Percentiles rank a stretch among this genome's conserved stretches.
phyloP scores from a whole-genome alignment of 92 coral and sea anemone species.

The Zoanthus sansibaricus region DNA sequence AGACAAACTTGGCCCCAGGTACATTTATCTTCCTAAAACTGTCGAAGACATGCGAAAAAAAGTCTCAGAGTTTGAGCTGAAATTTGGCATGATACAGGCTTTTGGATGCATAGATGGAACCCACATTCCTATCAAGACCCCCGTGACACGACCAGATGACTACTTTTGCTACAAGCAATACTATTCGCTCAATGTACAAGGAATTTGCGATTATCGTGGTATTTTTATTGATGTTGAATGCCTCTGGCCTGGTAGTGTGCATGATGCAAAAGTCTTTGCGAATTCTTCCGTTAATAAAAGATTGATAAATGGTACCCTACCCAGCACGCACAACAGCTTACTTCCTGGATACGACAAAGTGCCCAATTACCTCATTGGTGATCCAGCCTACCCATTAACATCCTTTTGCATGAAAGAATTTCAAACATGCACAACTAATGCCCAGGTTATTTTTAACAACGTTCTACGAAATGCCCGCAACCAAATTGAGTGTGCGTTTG shows the following conservation, averaged over 20 bases:
- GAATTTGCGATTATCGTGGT: slow-evolving; percentile 46
- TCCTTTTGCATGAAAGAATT: slow-evolving; percentile 44
- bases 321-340: background rate
- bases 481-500: slow-evolving; percentile 29
- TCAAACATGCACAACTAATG: slow-evolving; percentile 46
- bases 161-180: slow-evolving; percentile 46
- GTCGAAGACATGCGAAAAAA: slow-evolving; percentile 36
- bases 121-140: background rate
- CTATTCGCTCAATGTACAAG: slow-evolving; percentile 19
- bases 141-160: slow-evolving; percentile 14
- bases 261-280: slow-evolving; percentile 55
- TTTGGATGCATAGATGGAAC: slow-evolving; percentile 56
- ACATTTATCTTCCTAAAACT: background rate
- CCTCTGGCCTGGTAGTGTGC: slow-evolving; percentile 56
- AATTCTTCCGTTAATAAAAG: slow-evolving; percentile 44
- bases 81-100: slow-evolving; percentile 47
- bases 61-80: slow-evolving; percentile 36
- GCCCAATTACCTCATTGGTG: slow-evolving; percentile 40
- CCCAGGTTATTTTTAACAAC: slow-evolving; percentile 39
- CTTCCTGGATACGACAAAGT: slow-evolving; percentile 39
- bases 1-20: background rate
- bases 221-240: slow-evolving; percentile 49
- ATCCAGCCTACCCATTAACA: slow-evolving; percentile 25
- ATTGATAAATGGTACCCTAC: slow-evolving; percentile 29
- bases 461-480: slow-evolving; percentile 21